Conservation (phyloP, 2,888 invertebrate species). For the Mesorhabditis belari region DNA sequence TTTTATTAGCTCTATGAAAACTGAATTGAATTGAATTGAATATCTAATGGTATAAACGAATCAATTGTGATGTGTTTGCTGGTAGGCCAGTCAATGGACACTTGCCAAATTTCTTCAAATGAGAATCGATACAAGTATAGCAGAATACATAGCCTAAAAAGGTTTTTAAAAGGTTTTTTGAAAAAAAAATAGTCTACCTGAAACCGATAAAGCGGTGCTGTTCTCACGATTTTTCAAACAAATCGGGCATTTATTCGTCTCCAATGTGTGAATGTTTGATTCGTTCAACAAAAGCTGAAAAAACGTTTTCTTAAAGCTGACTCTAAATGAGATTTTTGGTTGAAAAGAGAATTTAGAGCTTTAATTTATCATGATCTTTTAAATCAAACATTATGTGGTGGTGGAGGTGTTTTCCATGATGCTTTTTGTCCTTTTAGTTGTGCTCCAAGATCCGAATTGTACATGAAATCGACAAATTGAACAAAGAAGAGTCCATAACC, state of each 20-base stretch:
- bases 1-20: no score
- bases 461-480: constrained; percentile 47
- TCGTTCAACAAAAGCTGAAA: constrained; percentile 24
- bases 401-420: constrained; percentile 12
- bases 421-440: constrained; percentile 19
- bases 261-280: constrained; percentile 35
- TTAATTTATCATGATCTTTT: background rate
- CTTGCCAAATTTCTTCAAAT: constrained; percentile 23
- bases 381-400: constrained; percentile 21
- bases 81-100: background rate
- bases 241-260: constrained; percentile 49
- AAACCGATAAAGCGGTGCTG: constrained; percentile 45
- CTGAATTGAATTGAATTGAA: no score
- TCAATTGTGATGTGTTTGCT: background rate
- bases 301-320: background rate
- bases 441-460: constrained; percentile 33
- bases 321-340: background rate
- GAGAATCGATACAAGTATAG: constrained; percentile 47
- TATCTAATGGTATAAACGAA: background rate
- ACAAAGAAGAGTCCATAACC: constrained; percentile 48
- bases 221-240: constrained; percentile 43
- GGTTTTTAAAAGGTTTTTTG: background rate
- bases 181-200: constrained; percentile 9
- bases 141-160: constrained; percentile 50
- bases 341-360: background rate